These are phyloP conservation scores for Ardeotis arabs DNA, from an alignment of 2,113 vertebrate genomes.

Conservation along the genomic window DNA sequence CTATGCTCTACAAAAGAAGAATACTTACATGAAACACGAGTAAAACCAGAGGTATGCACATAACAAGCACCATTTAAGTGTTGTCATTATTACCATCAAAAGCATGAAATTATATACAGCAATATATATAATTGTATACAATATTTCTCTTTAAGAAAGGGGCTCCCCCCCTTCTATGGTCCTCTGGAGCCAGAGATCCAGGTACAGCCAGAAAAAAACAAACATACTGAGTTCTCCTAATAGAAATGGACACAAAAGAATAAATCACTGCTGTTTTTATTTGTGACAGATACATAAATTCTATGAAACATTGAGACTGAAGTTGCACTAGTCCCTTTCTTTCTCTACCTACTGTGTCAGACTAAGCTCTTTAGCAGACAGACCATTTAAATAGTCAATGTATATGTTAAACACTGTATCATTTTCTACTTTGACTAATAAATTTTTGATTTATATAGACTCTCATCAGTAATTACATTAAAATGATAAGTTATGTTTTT, in stretches of 20 bases:
- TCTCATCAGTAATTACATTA: not conserved
- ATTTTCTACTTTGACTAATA: not conserved
- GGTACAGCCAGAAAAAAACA: constrained; percentile 34
- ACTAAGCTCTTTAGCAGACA: not conserved
- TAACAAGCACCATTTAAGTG: not conserved
- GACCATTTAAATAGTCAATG: not conserved
- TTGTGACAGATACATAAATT: constrained; percentile 33
- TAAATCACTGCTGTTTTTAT: not conserved
- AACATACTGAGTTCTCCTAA: not conserved
- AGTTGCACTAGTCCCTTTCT: not conserved
- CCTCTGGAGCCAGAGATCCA: not conserved
- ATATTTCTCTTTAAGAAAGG: not conserved
- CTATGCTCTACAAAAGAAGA: not conserved
- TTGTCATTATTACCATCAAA: not conserved
- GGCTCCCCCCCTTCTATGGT: not conserved
- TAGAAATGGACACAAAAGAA: not conserved
- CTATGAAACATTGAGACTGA: not conserved
- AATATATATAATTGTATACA: not conserved
- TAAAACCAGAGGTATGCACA: not conserved
- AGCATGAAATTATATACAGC: not conserved
- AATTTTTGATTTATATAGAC: not conserved
- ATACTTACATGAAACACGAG: not conserved
- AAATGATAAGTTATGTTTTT: not conserved
- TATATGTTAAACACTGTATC: not conserved
- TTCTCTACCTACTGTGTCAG: not conserved